Percentiles rank a stretch among this genome's conserved stretches.
Conservation (phyloP, 2,888 invertebrate genomes). For the Perizoma flavofasciatum region DNA sequence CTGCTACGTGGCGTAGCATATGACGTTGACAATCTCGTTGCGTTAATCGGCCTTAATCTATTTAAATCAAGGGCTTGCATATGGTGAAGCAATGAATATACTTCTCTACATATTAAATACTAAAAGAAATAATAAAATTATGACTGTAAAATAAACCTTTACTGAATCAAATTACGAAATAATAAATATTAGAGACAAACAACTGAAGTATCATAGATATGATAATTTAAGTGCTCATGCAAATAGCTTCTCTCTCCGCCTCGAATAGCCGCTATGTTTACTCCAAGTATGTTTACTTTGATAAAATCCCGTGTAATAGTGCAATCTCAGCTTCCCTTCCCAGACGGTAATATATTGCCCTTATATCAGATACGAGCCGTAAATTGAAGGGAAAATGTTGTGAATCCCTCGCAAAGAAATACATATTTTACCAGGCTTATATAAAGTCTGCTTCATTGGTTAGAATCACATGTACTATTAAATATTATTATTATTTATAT, state of each 20-base stretch:
- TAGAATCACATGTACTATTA: background rate
- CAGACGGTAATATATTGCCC: conserved; percentile 70
- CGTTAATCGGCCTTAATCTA: too few species aligned
- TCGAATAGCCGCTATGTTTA: conserved; percentile 27
- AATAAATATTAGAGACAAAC: conserved; percentile 31
- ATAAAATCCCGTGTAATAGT: conserved; percentile 61
- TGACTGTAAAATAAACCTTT: background rate
- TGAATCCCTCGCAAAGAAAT: conserved; percentile 62
- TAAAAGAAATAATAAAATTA: too few species aligned
- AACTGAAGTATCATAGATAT: conserved; percentile 39
- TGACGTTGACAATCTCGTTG: background rate
- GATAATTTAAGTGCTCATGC: conserved; percentile 46
- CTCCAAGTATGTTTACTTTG: conserved; percentile 48
- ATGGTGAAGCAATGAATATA: too few species aligned
- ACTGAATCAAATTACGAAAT: conserved; percentile 16
- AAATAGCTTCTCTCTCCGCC: conserved; percentile 37
- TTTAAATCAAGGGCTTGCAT: too few species aligned
- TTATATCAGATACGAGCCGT: conserved; percentile 62
- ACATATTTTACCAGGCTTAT: conserved; percentile 63
- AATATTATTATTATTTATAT: background rate
- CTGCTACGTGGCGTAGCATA: conserved; percentile 1
- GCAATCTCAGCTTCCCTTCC: conserved; percentile 66
- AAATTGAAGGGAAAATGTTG: conserved; percentile 68
- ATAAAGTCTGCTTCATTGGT: conserved; percentile 28
- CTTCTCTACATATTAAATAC: too few species aligned